Conservation (phyloP, 2,113 vertebrate genomes). For the Galbula dea region DNA sequence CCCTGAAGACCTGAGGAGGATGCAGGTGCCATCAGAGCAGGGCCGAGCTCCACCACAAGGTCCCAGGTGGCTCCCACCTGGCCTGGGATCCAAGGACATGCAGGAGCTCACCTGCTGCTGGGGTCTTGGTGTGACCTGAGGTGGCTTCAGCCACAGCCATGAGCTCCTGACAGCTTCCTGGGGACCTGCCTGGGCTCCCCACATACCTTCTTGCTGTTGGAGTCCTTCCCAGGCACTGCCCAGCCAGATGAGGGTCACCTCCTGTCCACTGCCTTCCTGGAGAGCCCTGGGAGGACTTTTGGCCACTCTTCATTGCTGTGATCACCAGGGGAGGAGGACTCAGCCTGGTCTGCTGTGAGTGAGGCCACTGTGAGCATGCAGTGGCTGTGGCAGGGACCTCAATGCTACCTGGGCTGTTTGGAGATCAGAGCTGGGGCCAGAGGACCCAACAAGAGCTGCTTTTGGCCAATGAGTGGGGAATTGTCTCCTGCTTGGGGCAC, state of each 20-base stretch:
- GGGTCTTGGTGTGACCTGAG: background rate
- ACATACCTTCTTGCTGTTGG: background rate
- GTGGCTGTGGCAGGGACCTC: background rate
- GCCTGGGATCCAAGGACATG: background rate
- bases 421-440: background rate
- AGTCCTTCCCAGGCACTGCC: background rate
- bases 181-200: background rate
- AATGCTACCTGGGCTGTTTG: background rate
- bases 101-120: rapidly evolving
- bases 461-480: background rate
- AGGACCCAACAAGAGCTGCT: background rate
- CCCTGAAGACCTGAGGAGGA: background rate
- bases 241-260: no score
- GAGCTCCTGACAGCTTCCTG: background rate
- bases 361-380: no score
- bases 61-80: background rate
- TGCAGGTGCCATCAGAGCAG: background rate
- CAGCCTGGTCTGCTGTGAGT: background rate
- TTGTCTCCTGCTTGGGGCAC: background rate
- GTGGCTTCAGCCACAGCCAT: no score
- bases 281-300: background rate
- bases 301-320: background rate
- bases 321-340: background rate
- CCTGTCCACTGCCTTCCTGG: background rate
- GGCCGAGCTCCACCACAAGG: background rate